Conservation (phyloP, 2,797 vertebrate genomes). For the Molossus molossus region DNA sequence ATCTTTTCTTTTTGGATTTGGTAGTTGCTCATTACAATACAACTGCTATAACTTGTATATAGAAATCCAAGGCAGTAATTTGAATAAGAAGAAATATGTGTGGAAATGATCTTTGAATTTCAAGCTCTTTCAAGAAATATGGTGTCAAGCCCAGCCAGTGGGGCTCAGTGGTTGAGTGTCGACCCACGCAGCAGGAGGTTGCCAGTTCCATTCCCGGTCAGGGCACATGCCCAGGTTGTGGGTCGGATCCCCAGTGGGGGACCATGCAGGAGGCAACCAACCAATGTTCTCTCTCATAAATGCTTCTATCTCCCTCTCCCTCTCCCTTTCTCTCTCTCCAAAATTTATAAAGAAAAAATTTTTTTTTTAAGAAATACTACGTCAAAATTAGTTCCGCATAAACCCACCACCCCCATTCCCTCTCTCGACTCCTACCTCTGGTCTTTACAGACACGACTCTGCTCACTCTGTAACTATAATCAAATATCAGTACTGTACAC, state of each 20-base stretch:
- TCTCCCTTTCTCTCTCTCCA: no score
- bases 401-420: fast-evolving
- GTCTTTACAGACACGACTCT: background rate
- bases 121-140: background rate
- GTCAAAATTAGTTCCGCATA: background rate
- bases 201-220: no score
- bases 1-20: background rate
- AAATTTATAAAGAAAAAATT: no score
- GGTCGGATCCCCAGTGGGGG: no score
- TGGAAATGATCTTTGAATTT: background rate
- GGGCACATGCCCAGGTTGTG: no score
- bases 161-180: no score
- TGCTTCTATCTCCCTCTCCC: no score
- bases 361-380: background rate
- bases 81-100: background rate
- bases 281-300: no score
- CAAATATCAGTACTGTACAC: background rate
- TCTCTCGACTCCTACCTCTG: fast-evolving
- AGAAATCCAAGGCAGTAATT: background rate
- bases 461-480: background rate
- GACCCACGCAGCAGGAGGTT: no score
- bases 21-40: background rate
- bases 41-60: background rate
- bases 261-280: no score
- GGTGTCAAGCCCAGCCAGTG: background rate